These are phyloP conservation scores for Gobius niger DNA, from an alignment of 2,113 vertebrate genomes.

Conservation along the genomic window DNA sequence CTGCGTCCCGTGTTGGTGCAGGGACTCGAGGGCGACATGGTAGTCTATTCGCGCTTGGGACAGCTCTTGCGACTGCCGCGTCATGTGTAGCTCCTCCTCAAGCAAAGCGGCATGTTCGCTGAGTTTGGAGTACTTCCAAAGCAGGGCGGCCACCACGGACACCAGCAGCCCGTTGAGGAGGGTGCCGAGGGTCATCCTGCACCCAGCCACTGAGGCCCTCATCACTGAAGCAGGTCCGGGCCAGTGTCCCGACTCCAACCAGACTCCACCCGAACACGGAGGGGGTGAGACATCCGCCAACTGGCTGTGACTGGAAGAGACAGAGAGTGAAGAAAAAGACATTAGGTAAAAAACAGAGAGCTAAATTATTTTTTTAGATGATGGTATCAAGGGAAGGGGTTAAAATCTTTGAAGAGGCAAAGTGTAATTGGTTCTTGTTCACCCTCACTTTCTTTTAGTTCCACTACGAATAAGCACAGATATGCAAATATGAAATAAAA, in stretches of 20 bases:
- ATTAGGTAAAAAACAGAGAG: background rate
- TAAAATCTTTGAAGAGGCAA: no score
- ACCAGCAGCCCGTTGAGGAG: constrained; percentile 92
- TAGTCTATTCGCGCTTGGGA: constrained; percentile 85
- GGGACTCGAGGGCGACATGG: constrained; percentile 84
- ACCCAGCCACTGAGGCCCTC: constrained; percentile 69
- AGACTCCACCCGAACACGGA: constrained; percentile 43
- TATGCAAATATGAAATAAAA: constrained; percentile 26
- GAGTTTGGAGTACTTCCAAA: constrained; percentile 92
- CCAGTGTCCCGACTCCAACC: constrained; percentile 55
- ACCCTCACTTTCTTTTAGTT: background rate
- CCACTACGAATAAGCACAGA: constrained; percentile 1
- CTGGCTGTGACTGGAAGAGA: constrained; percentile 5
- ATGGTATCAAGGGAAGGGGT: no score
- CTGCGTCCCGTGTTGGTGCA: constrained; percentile 88
- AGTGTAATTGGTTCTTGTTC: no score
- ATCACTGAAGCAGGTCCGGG: constrained; percentile 61
- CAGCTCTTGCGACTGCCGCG: constrained; percentile 79
- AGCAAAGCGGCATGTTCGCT: constrained; percentile 83
- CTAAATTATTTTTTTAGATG: no score
- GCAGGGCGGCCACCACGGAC: constrained; percentile 87
- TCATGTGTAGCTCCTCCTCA: constrained; percentile 87
- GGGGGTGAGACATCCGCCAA: constrained; percentile 48
- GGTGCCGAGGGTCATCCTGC: constrained; percentile 90
- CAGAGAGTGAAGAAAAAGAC: background rate